These are phyloP conservation scores for Xanthia togata DNA, from an alignment of 2,888 invertebrate genomes.

Conservation along the genomic window DNA sequence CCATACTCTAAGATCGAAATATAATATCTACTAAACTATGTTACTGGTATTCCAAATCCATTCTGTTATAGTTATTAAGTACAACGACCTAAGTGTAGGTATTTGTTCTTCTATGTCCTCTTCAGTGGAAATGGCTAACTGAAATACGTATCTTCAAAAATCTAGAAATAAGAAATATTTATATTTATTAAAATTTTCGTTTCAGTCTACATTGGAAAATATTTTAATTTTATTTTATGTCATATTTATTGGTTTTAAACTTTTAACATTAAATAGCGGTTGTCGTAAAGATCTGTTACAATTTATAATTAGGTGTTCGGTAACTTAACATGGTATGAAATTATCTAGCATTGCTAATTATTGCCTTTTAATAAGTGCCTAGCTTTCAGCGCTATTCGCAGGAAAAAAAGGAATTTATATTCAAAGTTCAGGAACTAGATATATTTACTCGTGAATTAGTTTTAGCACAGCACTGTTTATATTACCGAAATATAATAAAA, in stretches of 20 bases:
- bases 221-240: slow-evolving; percentile 32
- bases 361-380: slow-evolving; percentile 67
- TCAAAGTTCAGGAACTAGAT: slow-evolving; percentile 29
- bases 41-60: slow-evolving; percentile 64
- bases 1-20: slow-evolving; percentile 62
- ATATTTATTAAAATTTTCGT: slow-evolving; percentile 52
- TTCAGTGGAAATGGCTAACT: slow-evolving; percentile 41
- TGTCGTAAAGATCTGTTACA: slow-evolving; percentile 72
- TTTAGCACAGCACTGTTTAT: slow-evolving; percentile 41
- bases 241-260: slow-evolving; percentile 47
- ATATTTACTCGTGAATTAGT: slow-evolving; percentile 41
- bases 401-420: slow-evolving; percentile 25
- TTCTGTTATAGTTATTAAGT: slow-evolving; percentile 64
- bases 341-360: slow-evolving; percentile 63
- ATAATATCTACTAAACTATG: slow-evolving; percentile 53
- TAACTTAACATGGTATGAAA: slow-evolving; percentile 62
- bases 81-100: slow-evolving; percentile 63
- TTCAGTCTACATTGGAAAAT: slow-evolving; percentile 24
- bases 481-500: slow-evolving; percentile 46
- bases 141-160: slow-evolving; percentile 50
- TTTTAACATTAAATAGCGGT: slow-evolving; percentile 44
- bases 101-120: slow-evolving; percentile 42
- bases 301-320: slow-evolving; percentile 68
- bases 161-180: slow-evolving; percentile 37
- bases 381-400: slow-evolving; percentile 45